Percentiles rank a stretch among this genome's conserved stretches.
Evolutionary conservation across 2,888 invertebrate species (phyloP).

Genomic region (Panorpa germanica): DNA sequence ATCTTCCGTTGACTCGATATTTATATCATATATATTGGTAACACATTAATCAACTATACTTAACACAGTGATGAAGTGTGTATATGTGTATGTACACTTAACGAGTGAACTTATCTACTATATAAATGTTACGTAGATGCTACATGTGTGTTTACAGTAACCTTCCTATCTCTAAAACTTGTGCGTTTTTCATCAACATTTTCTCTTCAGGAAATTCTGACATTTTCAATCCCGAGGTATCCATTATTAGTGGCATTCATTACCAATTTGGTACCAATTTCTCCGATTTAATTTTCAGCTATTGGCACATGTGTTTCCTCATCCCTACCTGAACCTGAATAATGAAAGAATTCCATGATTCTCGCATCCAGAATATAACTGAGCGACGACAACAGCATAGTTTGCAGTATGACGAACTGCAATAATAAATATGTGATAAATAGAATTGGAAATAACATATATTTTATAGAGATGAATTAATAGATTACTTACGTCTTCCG

Average conservation of each 20-base stretch:
- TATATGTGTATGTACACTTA: too few relatives aligned
- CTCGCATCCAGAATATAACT: conserved; percentile 65
- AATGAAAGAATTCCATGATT: conserved; percentile 85
- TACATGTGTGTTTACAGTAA: too few relatives aligned
- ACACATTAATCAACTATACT: too few relatives aligned
- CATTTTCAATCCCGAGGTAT: conserved; percentile 71
- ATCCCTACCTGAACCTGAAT: too few relatives aligned
- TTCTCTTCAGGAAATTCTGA: conserved; percentile 75
- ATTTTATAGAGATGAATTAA: not conserved
- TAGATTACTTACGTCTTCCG: conserved; percentile 29
- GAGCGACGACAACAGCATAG: conserved; percentile 83
- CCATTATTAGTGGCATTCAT: conserved; percentile 89
- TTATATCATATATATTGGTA: too few relatives aligned
- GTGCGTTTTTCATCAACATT: conserved; percentile 88
- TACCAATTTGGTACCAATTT: conserved; percentile 88
- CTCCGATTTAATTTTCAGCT: conserved; percentile 85
- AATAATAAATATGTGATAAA: conserved; percentile 15
- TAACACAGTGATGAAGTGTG: too few relatives aligned
- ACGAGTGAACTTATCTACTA: too few relatives aligned
- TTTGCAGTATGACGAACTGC: conserved; percentile 88
- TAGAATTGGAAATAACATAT: conserved; percentile 5
- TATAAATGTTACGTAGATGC: too few relatives aligned
- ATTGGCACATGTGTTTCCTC: too few relatives aligned
- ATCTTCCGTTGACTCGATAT: too few relatives aligned
- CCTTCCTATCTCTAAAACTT: conserved; percentile 48